Evolutionary conservation across 1,140 invertebrate genomes (phyloP).

Genomic region (Drosophila ironensis): DNA sequence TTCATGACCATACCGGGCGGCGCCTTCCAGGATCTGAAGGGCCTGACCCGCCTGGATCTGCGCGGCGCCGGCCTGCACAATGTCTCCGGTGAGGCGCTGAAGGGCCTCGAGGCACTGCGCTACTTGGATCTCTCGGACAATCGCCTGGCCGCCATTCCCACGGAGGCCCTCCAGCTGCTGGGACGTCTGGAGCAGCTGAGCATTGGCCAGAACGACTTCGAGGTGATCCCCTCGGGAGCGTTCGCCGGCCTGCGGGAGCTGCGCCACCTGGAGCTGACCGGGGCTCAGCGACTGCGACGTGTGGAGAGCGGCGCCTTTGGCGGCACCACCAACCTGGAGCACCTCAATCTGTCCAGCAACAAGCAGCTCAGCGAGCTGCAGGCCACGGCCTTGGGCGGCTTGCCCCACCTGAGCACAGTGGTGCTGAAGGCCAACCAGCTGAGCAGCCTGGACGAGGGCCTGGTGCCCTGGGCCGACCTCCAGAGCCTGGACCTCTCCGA

Average conservation of each 20-base stretch:
- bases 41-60: constrained; percentile 89
- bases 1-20: constrained; percentile 89
- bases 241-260: constrained; percentile 90
- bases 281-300: constrained; percentile 87
- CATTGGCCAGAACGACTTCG: constrained; percentile 92
- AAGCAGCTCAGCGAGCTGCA: constrained; percentile 88
- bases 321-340: constrained; percentile 91
- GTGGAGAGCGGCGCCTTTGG: constrained; percentile 90
- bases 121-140: constrained; percentile 91
- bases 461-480: constrained; percentile 91
- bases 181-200: constrained; percentile 89
- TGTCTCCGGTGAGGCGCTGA: constrained; percentile 89
- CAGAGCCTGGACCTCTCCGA: constrained; percentile 89
- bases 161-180: constrained; percentile 87
- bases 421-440: constrained; percentile 91
- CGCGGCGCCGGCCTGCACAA: constrained; percentile 90
- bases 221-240: constrained; percentile 86
- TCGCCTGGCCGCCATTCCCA: constrained; percentile 88
- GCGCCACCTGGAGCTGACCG: constrained; percentile 89
- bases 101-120: constrained; percentile 88
- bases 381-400: constrained; percentile 88
- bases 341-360: constrained; percentile 89
- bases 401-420: constrained; percentile 89
- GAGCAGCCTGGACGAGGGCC: constrained; percentile 87
- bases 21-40: constrained; percentile 88